Conservation (phyloP, 23 tunicate species). For the Trididemnum nubilum region DNA sequence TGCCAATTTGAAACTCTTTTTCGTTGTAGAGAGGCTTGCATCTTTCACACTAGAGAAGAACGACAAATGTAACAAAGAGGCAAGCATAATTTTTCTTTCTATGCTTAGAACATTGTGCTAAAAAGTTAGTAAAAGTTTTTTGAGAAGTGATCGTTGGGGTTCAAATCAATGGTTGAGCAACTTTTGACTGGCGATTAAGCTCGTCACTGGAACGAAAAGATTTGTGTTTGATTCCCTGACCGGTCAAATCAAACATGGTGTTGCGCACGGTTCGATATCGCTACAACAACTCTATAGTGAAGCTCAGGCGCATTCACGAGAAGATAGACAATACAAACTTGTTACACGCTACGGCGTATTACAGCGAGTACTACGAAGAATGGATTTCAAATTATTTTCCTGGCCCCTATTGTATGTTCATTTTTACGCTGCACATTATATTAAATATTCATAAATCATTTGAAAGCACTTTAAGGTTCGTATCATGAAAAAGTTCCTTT, state of each 20-base stretch:
- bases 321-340: background rate
- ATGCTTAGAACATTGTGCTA: too few species aligned
- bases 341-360: background rate
- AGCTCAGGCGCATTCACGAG: background rate
- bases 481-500: too few species aligned
- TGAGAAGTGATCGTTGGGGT: too few species aligned
- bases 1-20: constrained; percentile 72
- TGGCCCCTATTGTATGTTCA: too few species aligned
- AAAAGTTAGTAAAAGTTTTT: too few species aligned
- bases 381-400: too few species aligned
- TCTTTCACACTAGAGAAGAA: constrained; percentile 66
- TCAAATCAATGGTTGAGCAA: too few species aligned
- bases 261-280: background rate
- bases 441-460: too few species aligned
- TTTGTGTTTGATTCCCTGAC: background rate
- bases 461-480: too few species aligned
- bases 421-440: too few species aligned
- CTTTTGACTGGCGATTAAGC: too few species aligned
- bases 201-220: constrained; percentile 8
- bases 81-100: background rate
- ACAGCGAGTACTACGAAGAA: background rate
- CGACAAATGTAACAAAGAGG: too few species aligned
- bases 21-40: constrained; percentile 89
- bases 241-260: background rate
- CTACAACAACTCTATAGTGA: background rate